These are phyloP conservation scores for Drosophila paranaensis DNA, from an alignment of 2,888 invertebrate species.

Conservation along the genomic window DNA sequence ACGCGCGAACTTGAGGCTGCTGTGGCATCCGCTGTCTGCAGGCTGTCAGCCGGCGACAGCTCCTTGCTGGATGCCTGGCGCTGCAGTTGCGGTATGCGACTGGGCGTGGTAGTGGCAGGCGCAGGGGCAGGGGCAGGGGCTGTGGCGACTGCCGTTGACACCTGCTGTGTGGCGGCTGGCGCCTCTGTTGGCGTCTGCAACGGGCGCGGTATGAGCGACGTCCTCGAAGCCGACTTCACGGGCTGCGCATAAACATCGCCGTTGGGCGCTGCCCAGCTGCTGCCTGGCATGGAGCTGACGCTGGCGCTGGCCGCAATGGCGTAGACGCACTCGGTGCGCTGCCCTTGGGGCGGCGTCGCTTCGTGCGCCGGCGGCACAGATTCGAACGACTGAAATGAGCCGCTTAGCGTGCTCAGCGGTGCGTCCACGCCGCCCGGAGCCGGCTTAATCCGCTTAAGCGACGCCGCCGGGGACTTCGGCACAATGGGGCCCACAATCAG, in stretches of 20 bases:
- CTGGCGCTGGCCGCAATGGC: constrained; percentile 73
- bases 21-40: constrained; percentile 30
- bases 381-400: constrained; percentile 73
- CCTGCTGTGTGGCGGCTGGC: constrained; percentile 44
- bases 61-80: constrained; percentile 63
- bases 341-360: constrained; percentile 71
- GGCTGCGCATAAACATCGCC: constrained; percentile 79
- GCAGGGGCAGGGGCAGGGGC: too few relatives aligned
- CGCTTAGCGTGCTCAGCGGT: constrained; percentile 18
- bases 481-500: constrained; percentile 86
- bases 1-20: constrained; percentile 46
- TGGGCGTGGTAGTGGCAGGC: constrained; percentile 24
- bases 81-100: constrained; percentile 80
- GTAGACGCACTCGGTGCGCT: constrained; percentile 82
- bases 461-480: constrained; percentile 82
- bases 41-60: constrained; percentile 28
- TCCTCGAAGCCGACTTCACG: constrained; percentile 66
- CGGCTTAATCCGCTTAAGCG: constrained; percentile 55
- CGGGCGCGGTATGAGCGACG: constrained; percentile 72
- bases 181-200: constrained; percentile 19
- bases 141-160: constrained; percentile 15
- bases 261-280: constrained; percentile 68
- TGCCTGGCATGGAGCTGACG: constrained; percentile 35
- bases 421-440: background rate
- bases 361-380: constrained; percentile 70